Evolutionary conservation across 2,797 vertebrate species (phyloP), one percentile per base, ranked within the genome.

Genomic region (Benthosema pterotum): DNA sequence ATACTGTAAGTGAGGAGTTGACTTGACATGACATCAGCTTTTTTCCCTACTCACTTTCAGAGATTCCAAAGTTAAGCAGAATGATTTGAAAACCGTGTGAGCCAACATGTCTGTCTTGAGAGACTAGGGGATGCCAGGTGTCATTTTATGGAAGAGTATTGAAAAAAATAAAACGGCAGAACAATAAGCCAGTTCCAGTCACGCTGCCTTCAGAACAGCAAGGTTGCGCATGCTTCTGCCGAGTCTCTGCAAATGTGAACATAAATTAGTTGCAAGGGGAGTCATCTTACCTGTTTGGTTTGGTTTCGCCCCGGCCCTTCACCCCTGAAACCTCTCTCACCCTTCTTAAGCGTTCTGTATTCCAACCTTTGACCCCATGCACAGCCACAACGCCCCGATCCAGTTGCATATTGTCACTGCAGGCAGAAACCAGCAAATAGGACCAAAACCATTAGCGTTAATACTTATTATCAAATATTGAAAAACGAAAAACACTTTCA

Each of bases 281-380:
- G 5, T 89, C 65, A 7, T 51, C 72, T 84, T 82, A 70, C 82
- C 0, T 1, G 15, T 69, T 62, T 11, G 32, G 75, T 74, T 84
- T 83, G 38, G 80, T 68, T 71, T 8, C 71, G 75, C 77, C 67
- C 45, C 43, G 65, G 64, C 82, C 67, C 69, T 65, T 80, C 78
- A 78, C 54, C 74, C 69, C 49, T 60, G 59, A 84, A 78, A 59
- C 78, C 63, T 64, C 60, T 78, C 77, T 78, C 78, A 55, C 59
- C 63, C 67, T 57, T 72, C 67, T 78, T 77, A 72, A 77, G 75
- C 73, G 57, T 75, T 84, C 67, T 82, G 80, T 61, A 65, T 75
- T 69, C 65, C 69, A 77, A 80, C 80, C 82, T 79, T 70, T 79
- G 52, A 86, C 80, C 73, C 72, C 60, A n/a, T 59, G 1, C 42